Conservation (phyloP, 2,888 invertebrate genomes). For the Protonemura montana region DNA sequence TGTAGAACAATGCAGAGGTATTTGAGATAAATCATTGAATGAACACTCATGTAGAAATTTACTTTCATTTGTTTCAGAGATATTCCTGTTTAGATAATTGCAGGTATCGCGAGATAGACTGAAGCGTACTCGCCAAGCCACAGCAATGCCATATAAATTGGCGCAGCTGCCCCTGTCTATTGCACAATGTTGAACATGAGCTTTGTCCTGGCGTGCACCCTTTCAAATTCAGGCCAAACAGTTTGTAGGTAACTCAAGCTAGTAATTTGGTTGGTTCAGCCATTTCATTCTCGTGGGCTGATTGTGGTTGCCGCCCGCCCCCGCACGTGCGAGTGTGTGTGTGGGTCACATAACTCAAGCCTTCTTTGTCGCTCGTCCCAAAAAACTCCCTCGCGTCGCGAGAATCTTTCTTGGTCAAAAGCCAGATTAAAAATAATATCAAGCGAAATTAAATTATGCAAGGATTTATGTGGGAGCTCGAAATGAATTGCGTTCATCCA, state of each 20-base stretch:
- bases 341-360: not conserved
- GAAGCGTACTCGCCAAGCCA: too few species aligned
- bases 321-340: too few species aligned
- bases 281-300: not conserved
- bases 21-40: not conserved
- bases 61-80: too few species aligned
- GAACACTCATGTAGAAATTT: not conserved
- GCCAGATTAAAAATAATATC: conserved; percentile 5
- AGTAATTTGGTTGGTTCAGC: not conserved
- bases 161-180: too few species aligned
- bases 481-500: not conserved
- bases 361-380: not conserved
- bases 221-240: not conserved
- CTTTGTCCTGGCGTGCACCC: not conserved
- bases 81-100: too few species aligned
- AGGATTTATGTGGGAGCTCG: not conserved
- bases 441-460: not conserved
- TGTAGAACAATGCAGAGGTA: not conserved
- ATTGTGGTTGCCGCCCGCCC: not conserved
- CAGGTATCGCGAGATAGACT: too few species aligned
- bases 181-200: too few species aligned
- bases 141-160: too few species aligned
- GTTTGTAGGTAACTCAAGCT: not conserved
- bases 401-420: not conserved
- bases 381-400: not conserved